A percentile compares a stretch with the other conserved stretches of the same genome.
These are phyloP conservation scores for Tuta absoluta DNA, from an alignment of 2,888 invertebrate species.

Conservation along the genomic window DNA sequence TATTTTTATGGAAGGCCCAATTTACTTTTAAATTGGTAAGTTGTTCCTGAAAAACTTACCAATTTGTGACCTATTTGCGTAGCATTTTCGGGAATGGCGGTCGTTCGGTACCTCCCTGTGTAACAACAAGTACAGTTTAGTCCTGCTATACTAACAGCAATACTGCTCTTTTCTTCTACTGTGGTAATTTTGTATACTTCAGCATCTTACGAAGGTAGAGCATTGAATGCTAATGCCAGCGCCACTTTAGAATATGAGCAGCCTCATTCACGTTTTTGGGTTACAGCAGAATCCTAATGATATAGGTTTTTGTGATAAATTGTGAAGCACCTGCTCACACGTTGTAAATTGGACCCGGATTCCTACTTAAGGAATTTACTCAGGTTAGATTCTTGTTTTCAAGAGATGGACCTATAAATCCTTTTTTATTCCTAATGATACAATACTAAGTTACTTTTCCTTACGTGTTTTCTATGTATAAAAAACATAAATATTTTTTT, in stretches of 20 bases:
- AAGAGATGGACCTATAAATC: no score
- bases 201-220: not conserved
- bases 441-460: no score
- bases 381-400: not conserved
- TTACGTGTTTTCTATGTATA: no score
- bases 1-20: no score
- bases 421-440: no score
- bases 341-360: not conserved
- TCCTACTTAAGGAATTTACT: not conserved
- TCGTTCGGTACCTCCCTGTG: not conserved
- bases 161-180: not conserved
- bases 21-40: no score
- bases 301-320: slow-evolving; percentile 1
- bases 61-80: no score
- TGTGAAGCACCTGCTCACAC: not conserved
- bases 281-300: slow-evolving; percentile 11
- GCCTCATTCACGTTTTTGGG: not conserved
- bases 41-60: no score
- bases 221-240: slow-evolving; percentile 15
- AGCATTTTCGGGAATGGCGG: no score
- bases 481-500: no score
- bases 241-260: slow-evolving; percentile 13
- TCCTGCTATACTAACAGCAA: not conserved
- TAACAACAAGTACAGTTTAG: not conserved
- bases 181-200: not conserved